Base-by-base conservation (phyloP, 2,888 invertebrate species). In the Molanna angustata region DNA sequence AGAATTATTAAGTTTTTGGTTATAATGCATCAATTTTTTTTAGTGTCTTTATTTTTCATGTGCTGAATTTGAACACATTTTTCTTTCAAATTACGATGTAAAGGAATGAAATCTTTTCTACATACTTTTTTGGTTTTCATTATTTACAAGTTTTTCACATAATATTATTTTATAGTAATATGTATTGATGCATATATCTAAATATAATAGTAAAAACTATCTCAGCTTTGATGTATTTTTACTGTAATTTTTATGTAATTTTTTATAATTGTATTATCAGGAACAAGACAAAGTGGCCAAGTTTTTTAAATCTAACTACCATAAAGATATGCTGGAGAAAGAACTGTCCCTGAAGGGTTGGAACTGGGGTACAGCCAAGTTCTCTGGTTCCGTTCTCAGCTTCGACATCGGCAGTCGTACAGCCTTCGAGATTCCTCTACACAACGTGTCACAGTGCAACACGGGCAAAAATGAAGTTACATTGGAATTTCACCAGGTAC, bases 291-390 rank as follows among this genome's bases (percentile, higher is more conserved):
- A 94, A 68, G 81, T 99, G 39, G 86, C 90, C 0, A 90, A 91
- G 63, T 98, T 94, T 70, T 89, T 97, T 62, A 83, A 86, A 59
- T 77, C 80, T 4, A 85, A 88, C 60, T 97, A 95, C 69, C 80
- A 85, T 20, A 87, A 89, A 62, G 88, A 91, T 52, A 84, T 97
- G 84, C 75, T 92, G 41, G 94, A 93, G 64, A 92, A 91, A 64
- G 98, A 99, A 65, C 72, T 95, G 47, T 91, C 94, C 59, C 78
- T 97, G 1, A 96, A 94, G 69, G 99, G 99, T 1, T 99, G 98
- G 98, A 99, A 99, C 71, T 99, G 98, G 94, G 99, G 99, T 20
- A 90, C 91, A 0, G 94, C 94, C 0, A 90, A 91, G 63, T 98
- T 99, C 67, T 86, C 85, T 63, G 98, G 94, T 2, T 86, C 91